These are phyloP conservation scores for Lottia gigantea DNA, from an alignment of 2,888 invertebrate genomes.

Conservation along the genomic window DNA sequence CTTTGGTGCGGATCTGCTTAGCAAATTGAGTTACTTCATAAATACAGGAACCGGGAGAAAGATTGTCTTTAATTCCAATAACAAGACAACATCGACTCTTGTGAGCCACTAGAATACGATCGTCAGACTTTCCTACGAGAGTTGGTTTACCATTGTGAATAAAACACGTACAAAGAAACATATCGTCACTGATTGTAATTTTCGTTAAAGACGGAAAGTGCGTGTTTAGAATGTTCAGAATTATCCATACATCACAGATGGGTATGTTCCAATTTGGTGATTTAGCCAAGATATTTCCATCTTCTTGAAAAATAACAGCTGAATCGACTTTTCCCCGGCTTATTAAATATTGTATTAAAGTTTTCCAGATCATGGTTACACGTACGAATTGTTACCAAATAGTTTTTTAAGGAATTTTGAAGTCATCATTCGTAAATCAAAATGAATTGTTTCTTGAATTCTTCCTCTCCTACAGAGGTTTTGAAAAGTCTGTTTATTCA, in stretches of 20 bases:
- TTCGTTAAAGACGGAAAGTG: conserved; percentile 30
- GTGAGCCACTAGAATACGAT: conserved; percentile 41
- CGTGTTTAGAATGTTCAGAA: conserved; percentile 26
- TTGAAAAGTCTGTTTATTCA: no score
- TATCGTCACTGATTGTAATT: conserved; percentile 31
- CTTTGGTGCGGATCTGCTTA: conserved; percentile 24
- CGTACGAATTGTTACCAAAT: no score
- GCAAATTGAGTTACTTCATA: conserved; percentile 46
- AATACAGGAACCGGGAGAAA: conserved; percentile 48
- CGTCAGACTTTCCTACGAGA: conserved; percentile 40
- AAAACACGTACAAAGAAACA: conserved; percentile 37
- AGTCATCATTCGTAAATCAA: no score
- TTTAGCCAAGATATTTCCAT: conserved; percentile 28
- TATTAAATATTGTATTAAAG: not conserved
- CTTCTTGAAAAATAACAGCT: conserved; percentile 32
- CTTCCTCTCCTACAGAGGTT: no score
- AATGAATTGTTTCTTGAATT: no score
- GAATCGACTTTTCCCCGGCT: conserved; percentile 33
- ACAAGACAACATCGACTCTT: conserved; percentile 36
- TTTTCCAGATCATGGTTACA: not conserved
- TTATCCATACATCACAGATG: conserved; percentile 24
- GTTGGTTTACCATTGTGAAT: conserved; percentile 33
- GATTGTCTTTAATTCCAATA: conserved; percentile 39
- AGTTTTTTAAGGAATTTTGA: no score
- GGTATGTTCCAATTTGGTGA: conserved; percentile 27